These are phyloP conservation scores for Oryzias dopingdopingensis DNA, from an alignment of 2,797 vertebrate genomes.

Conservation along the genomic window DNA sequence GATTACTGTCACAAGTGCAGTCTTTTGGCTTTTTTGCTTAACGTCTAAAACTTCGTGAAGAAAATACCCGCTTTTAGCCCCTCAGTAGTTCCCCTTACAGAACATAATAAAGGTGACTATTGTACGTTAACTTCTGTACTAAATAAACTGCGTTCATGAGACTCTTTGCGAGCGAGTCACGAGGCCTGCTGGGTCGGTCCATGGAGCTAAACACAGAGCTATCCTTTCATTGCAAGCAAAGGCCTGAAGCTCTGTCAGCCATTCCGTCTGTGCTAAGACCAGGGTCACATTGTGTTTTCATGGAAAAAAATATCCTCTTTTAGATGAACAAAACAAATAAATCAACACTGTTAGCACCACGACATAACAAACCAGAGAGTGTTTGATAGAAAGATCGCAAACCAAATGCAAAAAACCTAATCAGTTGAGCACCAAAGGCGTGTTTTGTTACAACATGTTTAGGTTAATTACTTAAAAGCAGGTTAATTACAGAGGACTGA, in stretches of 20 bases:
- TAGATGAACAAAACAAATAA: slow-evolving; percentile 24
- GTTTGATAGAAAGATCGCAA: slow-evolving; percentile 20
- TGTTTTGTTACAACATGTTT: slow-evolving; percentile 40
- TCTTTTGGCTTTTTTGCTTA: slow-evolving; percentile 38
- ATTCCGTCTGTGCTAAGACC: slow-evolving; percentile 48
- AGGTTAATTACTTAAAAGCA: slow-evolving; percentile 60
- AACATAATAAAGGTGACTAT: slow-evolving; percentile 49
- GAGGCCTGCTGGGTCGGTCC: slow-evolving; percentile 56
- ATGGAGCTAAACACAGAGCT: slow-evolving; percentile 53
- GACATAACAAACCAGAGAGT: slow-evolving; percentile 27
- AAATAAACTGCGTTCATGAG: slow-evolving; percentile 65
- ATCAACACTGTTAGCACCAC: slow-evolving; percentile 17
- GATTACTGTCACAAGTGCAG: slow-evolving; percentile 55
- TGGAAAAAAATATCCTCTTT: slow-evolving; percentile 49
- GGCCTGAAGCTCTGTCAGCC: slow-evolving; percentile 52
- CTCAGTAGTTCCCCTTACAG: slow-evolving; percentile 7
- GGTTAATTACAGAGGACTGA: slow-evolving; percentile 61
- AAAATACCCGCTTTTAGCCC: slow-evolving; percentile 25
- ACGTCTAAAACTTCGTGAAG: slow-evolving; percentile 30
- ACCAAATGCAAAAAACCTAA: not conserved
- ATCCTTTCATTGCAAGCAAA: slow-evolving; percentile 65
- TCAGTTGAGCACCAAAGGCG: slow-evolving; percentile 25
- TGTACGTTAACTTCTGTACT: slow-evolving; percentile 50
- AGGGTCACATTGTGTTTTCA: slow-evolving; percentile 53
- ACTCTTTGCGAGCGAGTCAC: slow-evolving; percentile 62